Evolutionary conservation across 2,797 vertebrate genomes (phyloP), one percentile per base, ranked within the genome.

Genomic region (Microctenopoma steveboyesi): DNA sequence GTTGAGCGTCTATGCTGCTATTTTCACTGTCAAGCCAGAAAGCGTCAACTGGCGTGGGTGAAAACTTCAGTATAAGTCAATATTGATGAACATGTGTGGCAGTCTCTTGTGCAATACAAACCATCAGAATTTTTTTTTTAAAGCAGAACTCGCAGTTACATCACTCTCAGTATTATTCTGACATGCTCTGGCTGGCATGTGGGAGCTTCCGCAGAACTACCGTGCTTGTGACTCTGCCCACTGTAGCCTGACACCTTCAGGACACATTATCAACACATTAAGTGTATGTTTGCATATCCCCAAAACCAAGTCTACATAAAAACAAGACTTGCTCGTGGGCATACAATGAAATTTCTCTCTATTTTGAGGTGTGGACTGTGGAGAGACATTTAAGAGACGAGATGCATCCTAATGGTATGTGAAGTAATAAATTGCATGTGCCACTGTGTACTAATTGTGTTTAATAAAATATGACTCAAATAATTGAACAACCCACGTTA

Each of bases 81-180:
- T 80, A 71, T 27, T 54, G 52, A 84, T 69, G 57, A 82, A 69
- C 54, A 55, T 64, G 49, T 75, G 69, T 74, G 70, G 39, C 33
- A 12, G 60, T 72, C 62, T 74, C 55, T 69, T 30, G 64, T 66
- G 76, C 53, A 77, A 64, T 37, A 54, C 14, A 54, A 46, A 40
- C 55, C 43, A 49, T 49, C 64, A 58, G 54, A 56, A 64, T 33
- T 69, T 69, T 43, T 33, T 69, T 69, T 72, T 56, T 50, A 18
- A 69, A 30, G 30, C 14, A 0, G 27, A 69, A 74, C 59, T 65
- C 7, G 22, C 14, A 64, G 51, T 72, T 79, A 50, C 76, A n/a
- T 83, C 61, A 42, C 45, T 7, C 72, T 48, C 48, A 56, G 52
- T 64, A 33, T 66, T 64, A 61, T 64, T 72, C 53, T 61, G 49